phyloP scores from a whole-genome alignment of 2,113 vertebrate genomes.

The Rhynchomys soricoides region DNA sequence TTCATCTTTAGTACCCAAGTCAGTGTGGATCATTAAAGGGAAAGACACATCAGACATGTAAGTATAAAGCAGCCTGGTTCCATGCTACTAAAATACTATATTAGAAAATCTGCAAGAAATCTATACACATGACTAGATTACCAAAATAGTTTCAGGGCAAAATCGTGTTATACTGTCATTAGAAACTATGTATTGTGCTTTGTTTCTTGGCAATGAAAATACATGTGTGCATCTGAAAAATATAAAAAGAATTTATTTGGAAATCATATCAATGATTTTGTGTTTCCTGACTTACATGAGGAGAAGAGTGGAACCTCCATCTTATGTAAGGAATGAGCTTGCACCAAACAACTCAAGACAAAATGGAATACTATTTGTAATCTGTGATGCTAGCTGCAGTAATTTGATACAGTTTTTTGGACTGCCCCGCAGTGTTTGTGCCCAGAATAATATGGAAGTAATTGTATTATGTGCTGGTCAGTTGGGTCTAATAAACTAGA shows the following conservation, averaged over 20 bases:
- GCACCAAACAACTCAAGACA: background rate
- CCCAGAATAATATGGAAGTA: background rate
- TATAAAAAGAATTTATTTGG: background rate
- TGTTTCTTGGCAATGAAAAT: background rate
- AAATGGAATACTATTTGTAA: background rate
- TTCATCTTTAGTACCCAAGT: background rate
- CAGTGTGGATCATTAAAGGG: background rate
- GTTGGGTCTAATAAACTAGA: background rate
- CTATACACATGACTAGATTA: background rate
- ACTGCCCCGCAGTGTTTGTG: accelerated
- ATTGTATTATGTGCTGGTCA: background rate
- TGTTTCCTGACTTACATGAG: background rate
- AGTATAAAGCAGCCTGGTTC: background rate
- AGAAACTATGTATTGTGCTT: background rate
- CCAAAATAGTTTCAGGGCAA: background rate
- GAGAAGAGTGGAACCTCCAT: background rate
- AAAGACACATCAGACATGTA: background rate
- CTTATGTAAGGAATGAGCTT: background rate
- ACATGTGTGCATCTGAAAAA: background rate
- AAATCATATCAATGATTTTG: background rate
- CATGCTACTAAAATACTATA: background rate
- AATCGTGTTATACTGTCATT: slow-evolving; percentile 5
- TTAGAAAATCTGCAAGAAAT: background rate
- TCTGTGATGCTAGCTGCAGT: background rate
- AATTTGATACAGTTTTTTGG: background rate